A percentile compares a stretch with the other conserved stretches of the same genome.
phyloP scores from a whole-genome alignment of 2,888 invertebrate genomes.

The Drosophila fulvimacula region DNA sequence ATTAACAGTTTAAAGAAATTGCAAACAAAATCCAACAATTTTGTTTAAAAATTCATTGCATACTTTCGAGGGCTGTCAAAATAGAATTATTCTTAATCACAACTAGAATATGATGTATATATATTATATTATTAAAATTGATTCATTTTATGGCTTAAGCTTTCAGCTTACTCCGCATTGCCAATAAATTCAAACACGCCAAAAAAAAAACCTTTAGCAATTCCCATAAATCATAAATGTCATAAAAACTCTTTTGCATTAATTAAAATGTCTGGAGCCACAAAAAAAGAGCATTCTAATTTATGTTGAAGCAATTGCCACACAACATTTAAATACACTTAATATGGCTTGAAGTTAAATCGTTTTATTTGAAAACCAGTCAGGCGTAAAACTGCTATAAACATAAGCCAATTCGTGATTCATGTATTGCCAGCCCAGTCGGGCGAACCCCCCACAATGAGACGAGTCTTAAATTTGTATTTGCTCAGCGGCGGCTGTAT shows the following conservation, averaged over 20 bases:
- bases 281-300: slow-evolving; percentile 57
- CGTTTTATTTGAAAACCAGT: slow-evolving; percentile 35
- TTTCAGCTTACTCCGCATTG: neutral
- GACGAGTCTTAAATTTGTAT: slow-evolving; percentile 46
- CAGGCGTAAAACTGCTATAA: slow-evolving; percentile 53
- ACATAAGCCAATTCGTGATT: slow-evolving; percentile 53
- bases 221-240: slow-evolving; percentile 46
- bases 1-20: fast-evolving
- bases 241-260: slow-evolving; percentile 50
- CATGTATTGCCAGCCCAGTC: slow-evolving; percentile 27
- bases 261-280: slow-evolving; percentile 44
- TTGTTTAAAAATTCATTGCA: slow-evolving; percentile 16
- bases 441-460: slow-evolving; percentile 24
- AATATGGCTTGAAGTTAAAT: slow-evolving; percentile 38
- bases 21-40: neutral
- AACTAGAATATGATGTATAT: no score
- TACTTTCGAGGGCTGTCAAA: slow-evolving; percentile 24
- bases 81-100: slow-evolving; percentile 18
- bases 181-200: neutral
- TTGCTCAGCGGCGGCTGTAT: slow-evolving; percentile 27
- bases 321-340: slow-evolving; percentile 62
- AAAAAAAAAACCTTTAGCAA: slow-evolving; percentile 8
- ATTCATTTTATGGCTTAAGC: neutral
- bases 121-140: neutral
- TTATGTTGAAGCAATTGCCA: slow-evolving; percentile 50